Conservation (phyloP, 2,797 vertebrate genomes). For the Rhodeus uyekii region DNA sequence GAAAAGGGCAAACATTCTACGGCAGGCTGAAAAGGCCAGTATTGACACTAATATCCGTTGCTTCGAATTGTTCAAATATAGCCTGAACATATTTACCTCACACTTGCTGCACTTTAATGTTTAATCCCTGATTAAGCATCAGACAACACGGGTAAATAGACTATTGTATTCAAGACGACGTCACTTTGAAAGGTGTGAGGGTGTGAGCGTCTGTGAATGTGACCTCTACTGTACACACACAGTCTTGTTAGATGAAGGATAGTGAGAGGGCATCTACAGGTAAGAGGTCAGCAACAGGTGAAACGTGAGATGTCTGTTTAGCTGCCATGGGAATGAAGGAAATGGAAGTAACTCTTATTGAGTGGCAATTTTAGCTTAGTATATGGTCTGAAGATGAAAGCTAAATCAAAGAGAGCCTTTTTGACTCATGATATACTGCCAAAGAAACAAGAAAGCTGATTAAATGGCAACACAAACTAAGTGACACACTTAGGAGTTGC, state of each 20-base stretch:
- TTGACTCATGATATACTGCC: slow-evolving; percentile 60
- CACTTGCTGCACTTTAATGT: slow-evolving; percentile 73
- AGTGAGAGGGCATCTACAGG: slow-evolving; percentile 61
- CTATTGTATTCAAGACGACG: slow-evolving; percentile 74
- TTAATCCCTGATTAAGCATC: slow-evolving; percentile 74
- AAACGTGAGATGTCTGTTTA: slow-evolving; percentile 59
- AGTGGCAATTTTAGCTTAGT: neutral
- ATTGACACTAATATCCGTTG: slow-evolving; percentile 71
- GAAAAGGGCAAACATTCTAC: slow-evolving; percentile 50
- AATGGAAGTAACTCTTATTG: neutral
- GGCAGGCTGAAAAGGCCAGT: slow-evolving; percentile 53
- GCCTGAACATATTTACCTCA: slow-evolving; percentile 72
- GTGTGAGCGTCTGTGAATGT: slow-evolving; percentile 58
- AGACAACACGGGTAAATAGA: slow-evolving; percentile 68
- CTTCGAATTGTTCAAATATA: slow-evolving; percentile 70
- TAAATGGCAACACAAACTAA: slow-evolving; percentile 55
- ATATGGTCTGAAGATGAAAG: neutral
- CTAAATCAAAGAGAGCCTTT: slow-evolving; percentile 58
- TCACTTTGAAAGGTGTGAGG: slow-evolving; percentile 28
- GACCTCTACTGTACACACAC: slow-evolving; percentile 77
- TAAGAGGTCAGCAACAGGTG: slow-evolving; percentile 72
- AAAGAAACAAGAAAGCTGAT: slow-evolving; percentile 55
- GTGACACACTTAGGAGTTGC: slow-evolving; percentile 56
- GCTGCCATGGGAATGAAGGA: slow-evolving; percentile 23
- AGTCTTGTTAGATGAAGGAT: slow-evolving; percentile 73